phyloP scores from a whole-genome alignment of 2,797 vertebrate genomes.

The Hippoglossus hippoglossus region DNA sequence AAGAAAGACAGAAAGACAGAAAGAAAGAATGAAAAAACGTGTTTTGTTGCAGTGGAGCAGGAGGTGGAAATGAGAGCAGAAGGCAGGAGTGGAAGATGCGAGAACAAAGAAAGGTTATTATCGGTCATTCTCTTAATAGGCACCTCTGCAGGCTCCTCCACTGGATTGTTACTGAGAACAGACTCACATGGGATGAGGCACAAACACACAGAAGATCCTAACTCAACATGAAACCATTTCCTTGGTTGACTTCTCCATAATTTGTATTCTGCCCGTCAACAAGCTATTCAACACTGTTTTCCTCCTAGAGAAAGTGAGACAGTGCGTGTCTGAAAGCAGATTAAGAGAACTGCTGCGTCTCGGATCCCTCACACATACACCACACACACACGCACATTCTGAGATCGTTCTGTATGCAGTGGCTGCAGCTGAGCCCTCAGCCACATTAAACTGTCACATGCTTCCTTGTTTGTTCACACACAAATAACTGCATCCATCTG shows the following conservation, averaged over 20 bases:
- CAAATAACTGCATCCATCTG: conserved; percentile 16
- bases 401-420: conserved; percentile 8
- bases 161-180: conserved; percentile 17
- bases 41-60: conserved; percentile 8
- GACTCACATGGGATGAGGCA: conserved; percentile 5
- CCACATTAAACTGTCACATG: conserved; percentile 38
- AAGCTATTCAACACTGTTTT: conserved; percentile 31
- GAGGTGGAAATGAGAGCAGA: conserved; percentile 26
- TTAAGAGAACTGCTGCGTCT: conserved; percentile 19
- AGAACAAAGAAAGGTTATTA: conserved; percentile 80
- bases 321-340: no score
- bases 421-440: conserved; percentile 40
- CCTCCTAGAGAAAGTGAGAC: conserved; percentile 45
- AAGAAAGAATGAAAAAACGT: not conserved
- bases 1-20: not conserved
- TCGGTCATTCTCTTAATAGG: conserved; percentile 65
- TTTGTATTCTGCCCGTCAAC: not conserved
- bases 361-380: conserved; percentile 14
- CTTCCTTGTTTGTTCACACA: conserved; percentile 20
- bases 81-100: conserved; percentile 22
- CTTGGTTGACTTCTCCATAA: not conserved
- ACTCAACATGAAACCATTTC: conserved; percentile 8
- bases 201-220: conserved; percentile 17
- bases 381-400: not conserved
- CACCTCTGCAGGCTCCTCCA: conserved; percentile 45